Evolutionary conservation across 2,888 invertebrate species (phyloP).

Genomic region (Lasioglossum marginatum): DNA sequence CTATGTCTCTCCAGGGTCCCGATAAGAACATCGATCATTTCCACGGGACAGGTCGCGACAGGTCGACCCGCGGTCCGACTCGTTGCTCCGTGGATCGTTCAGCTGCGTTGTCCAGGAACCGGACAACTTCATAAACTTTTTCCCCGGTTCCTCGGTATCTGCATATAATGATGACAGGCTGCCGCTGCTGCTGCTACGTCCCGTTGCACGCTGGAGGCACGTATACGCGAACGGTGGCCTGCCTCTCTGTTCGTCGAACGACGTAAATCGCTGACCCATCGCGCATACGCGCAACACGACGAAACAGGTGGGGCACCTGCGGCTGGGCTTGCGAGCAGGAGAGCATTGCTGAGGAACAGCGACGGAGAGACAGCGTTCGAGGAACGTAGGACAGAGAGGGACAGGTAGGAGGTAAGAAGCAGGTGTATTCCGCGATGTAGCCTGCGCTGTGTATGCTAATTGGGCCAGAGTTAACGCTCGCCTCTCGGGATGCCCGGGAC

Average conservation of each 20-base stretch:
- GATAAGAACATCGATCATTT: background rate
- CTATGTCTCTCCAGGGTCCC: background rate
- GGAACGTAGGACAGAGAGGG: slow-evolving; percentile 12
- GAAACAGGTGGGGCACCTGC: slow-evolving; percentile 84
- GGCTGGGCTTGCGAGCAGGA: slow-evolving; percentile 60
- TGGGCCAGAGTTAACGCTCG: slow-evolving; percentile 81
- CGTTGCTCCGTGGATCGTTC: slow-evolving; percentile 13
- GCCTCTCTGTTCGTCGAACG: slow-evolving; percentile 52
- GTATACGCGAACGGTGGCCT: slow-evolving; percentile 53
- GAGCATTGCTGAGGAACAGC: slow-evolving; percentile 3
- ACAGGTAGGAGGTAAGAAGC: slow-evolving; percentile 67
- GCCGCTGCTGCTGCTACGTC: slow-evolving; percentile 20
- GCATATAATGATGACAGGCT: slow-evolving; percentile 63
- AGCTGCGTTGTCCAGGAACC: slow-evolving; percentile 31
- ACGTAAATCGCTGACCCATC: slow-evolving; percentile 70
- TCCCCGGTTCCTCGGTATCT: slow-evolving; percentile 46
- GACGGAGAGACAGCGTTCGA: slow-evolving; percentile 13
- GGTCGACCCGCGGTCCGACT: background rate
- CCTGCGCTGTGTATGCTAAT: slow-evolving; percentile 82
- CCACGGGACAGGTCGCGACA: slow-evolving; percentile 10
- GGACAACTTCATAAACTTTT: slow-evolving; percentile 61
- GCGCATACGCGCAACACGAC: slow-evolving; percentile 60
- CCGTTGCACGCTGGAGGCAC: slow-evolving; percentile 35
- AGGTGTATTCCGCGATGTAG: slow-evolving; percentile 80
- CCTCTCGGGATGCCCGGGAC: slow-evolving; percentile 72